Evolutionary conservation across 2,797 vertebrate species (phyloP).

Genomic region (Perodicticus potto): DNA sequence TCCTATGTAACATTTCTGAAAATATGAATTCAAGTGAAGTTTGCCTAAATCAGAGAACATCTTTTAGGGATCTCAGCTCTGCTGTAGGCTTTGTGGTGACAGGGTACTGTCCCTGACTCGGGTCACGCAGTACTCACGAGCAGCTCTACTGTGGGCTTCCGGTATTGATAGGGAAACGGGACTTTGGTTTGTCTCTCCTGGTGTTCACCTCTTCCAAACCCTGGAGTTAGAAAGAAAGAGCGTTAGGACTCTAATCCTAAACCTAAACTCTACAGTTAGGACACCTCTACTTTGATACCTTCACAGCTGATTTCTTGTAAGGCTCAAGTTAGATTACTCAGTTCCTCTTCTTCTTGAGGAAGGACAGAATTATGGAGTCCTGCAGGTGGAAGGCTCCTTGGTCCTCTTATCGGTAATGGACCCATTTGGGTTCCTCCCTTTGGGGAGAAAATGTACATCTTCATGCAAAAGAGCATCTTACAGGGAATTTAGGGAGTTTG

Average conservation of each 20-base stretch:
- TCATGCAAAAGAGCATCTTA: background rate
- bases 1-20: background rate
- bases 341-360: background rate
- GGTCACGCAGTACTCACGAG: conserved; percentile 60
- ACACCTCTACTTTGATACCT: background rate
- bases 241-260: too few species aligned
- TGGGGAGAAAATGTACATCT: background rate
- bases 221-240: conserved; percentile 55
- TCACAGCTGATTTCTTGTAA: background rate
- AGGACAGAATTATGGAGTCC: background rate
- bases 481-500: background rate
- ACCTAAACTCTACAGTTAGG: background rate
- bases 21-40: background rate
- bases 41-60: background rate
- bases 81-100: background rate
- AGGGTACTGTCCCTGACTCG: fast-evolving
- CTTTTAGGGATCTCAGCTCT: background rate
- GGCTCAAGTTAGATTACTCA: background rate
- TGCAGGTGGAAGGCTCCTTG: background rate
- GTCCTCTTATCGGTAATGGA: background rate
- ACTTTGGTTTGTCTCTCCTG: conserved; percentile 71
- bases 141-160: conserved; percentile 68
- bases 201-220: conserved; percentile 73
- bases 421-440: background rate
- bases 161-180: background rate